phyloP scores from a whole-genome alignment of 2,888 invertebrate species.

The Drosophila borborema region DNA sequence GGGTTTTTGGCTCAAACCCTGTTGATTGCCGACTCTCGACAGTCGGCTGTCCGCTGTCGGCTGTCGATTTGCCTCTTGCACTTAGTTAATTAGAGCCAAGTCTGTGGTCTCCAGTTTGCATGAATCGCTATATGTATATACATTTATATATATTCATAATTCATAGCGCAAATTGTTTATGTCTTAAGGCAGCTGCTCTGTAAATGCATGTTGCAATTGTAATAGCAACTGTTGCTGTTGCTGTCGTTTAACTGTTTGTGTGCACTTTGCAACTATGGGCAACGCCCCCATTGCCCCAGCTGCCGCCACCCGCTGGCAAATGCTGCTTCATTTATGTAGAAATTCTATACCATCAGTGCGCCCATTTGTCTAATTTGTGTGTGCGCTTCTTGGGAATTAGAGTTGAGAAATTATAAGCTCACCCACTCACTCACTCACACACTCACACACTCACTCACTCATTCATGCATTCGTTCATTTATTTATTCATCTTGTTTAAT shows the following conservation, averaged over 20 bases:
- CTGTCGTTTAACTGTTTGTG: conserved; percentile 70
- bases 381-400: conserved; percentile 71
- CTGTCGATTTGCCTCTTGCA: conserved; percentile 47
- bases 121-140: conserved; percentile 35
- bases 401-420: conserved; percentile 70
- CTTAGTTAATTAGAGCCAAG: conserved; percentile 75
- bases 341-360: conserved; percentile 55
- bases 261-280: conserved; percentile 56
- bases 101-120: conserved; percentile 51
- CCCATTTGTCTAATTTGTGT: conserved; percentile 72
- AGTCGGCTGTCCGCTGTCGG: conserved; percentile 29
- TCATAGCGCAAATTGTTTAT: conserved; percentile 72
- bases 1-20: conserved; percentile 43
- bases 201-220: conserved; percentile 69
- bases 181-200: conserved; percentile 45
- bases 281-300: conserved; percentile 36
- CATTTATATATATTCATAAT: conserved; percentile 62
- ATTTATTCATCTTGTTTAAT: conserved; percentile 73
- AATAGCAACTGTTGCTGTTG: conserved; percentile 24
- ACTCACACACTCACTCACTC: conserved; percentile 5
- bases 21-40: conserved; percentile 13
- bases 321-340: conserved; percentile 41
- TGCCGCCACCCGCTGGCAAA: conserved; percentile 10
- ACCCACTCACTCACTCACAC: conserved; percentile 33
- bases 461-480: conserved; percentile 56